phyloP scores from a whole-genome alignment of 2,888 invertebrate species.

The Miltochrista miniata region DNA sequence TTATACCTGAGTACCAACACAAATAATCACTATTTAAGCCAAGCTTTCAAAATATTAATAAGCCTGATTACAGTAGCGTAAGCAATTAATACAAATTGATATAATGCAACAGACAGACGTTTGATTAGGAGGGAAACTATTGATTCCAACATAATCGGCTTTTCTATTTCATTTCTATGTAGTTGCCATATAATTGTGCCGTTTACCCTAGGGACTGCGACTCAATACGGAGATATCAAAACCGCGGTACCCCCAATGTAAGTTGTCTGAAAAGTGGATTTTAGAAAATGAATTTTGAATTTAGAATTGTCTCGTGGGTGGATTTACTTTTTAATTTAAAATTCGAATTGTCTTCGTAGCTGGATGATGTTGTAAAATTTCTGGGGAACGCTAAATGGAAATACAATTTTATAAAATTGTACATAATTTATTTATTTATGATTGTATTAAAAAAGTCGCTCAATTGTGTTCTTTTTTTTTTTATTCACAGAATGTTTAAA shows the following conservation, averaged over 20 bases:
- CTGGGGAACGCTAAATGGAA: no score
- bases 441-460: no score
- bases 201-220: slow-evolving; percentile 37
- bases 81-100: slow-evolving; percentile 33
- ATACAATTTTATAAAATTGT: no score
- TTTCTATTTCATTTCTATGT: slow-evolving; percentile 50
- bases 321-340: slow-evolving; percentile 14
- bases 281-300: slow-evolving; percentile 8
- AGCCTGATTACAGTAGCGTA: slow-evolving; percentile 20
- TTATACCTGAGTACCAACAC: neutral
- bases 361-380: neutral
- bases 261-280: slow-evolving; percentile 10
- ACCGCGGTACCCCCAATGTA: slow-evolving; percentile 4
- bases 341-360: neutral
- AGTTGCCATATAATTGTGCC: slow-evolving; percentile 52
- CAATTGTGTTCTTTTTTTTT: no score
- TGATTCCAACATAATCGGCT: slow-evolving; percentile 54
- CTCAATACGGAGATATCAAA: slow-evolving; percentile 22
- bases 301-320: slow-evolving; percentile 8
- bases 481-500: no score
- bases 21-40: neutral
- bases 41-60: slow-evolving; percentile 1
- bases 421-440: neutral
- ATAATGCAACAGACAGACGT: slow-evolving; percentile 17
- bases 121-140: slow-evolving; percentile 8